phyloP scores from a whole-genome alignment of 2,113 vertebrate species.

The Argyrosomus japonicus region DNA sequence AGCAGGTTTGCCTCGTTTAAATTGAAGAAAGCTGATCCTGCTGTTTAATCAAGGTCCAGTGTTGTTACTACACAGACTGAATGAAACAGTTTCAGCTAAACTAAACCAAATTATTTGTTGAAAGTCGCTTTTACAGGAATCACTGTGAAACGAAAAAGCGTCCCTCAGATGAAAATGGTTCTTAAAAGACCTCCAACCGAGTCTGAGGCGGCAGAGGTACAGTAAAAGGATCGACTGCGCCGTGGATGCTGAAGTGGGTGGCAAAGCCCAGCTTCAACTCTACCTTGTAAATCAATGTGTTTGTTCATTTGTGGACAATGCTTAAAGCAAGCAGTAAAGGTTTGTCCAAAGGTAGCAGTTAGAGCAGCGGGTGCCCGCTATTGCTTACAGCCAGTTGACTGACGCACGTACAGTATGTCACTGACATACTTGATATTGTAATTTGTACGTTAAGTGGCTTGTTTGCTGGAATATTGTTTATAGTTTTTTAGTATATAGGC shows the following conservation, averaged over 20 bases:
- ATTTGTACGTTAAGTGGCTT: background rate
- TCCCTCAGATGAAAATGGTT: background rate
- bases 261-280: constrained; percentile 35
- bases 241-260: constrained; percentile 25
- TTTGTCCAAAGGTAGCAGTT: constrained; percentile 23
- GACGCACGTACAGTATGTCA: background rate
- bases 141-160: background rate
- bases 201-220: constrained; percentile 7
- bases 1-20: constrained; percentile 39
- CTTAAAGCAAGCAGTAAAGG: constrained; percentile 37
- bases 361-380: background rate
- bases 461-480: background rate
- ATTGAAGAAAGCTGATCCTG: constrained; percentile 16
- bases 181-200: background rate
- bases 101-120: background rate
- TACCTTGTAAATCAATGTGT: constrained; percentile 53
- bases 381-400: background rate
- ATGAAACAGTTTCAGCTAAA: background rate
- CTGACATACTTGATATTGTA: background rate
- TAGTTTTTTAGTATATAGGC: background rate
- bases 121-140: background rate
- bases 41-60: constrained; percentile 14
- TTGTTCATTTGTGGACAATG: constrained; percentile 56
- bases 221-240: constrained; percentile 8
- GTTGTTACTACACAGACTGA: background rate